Conservation (phyloP, 2,888 invertebrate species). For the Synanthedon andrenaeformis region DNA sequence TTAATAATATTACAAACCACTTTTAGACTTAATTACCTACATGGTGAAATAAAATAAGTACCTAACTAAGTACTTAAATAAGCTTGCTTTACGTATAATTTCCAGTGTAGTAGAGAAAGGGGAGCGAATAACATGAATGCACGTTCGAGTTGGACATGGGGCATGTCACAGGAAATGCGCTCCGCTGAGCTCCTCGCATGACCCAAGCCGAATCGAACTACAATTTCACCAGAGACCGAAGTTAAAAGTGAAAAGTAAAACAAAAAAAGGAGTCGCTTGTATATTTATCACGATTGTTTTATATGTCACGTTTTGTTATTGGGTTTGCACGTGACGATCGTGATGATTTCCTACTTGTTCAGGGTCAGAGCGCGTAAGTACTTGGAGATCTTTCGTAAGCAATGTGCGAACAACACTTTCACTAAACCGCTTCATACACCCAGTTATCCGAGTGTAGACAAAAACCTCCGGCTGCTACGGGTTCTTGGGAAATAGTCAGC, state of each 20-base stretch:
- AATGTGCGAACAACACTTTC: constrained; percentile 31
- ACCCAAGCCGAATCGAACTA: too few species aligned
- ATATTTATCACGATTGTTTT: too few species aligned
- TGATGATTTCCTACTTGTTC: constrained; percentile 7
- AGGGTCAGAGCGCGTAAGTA: not conserved
- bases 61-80: too few species aligned
- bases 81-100: too few species aligned
- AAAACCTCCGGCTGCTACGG: constrained; percentile 27
- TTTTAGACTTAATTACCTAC: too few species aligned
- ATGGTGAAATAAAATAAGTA: too few species aligned
- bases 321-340: constrained; percentile 7
- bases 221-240: too few species aligned
- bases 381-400: constrained; percentile 27
- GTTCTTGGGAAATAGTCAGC: constrained; percentile 41
- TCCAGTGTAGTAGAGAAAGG: constrained; percentile 1
- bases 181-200: constrained; percentile 32
- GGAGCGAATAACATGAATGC: constrained; percentile 25
- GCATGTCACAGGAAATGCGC: constrained; percentile 56
- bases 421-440: constrained; percentile 31
- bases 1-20: too few species aligned
- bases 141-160: constrained; percentile 20
- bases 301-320: too few species aligned
- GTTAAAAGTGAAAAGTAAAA: too few species aligned
- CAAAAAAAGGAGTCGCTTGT: too few species aligned
- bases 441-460: constrained; percentile 25